Base-by-base conservation (phyloP, 1,140 invertebrate genomes). In the Drosophila micromelanica region DNA sequence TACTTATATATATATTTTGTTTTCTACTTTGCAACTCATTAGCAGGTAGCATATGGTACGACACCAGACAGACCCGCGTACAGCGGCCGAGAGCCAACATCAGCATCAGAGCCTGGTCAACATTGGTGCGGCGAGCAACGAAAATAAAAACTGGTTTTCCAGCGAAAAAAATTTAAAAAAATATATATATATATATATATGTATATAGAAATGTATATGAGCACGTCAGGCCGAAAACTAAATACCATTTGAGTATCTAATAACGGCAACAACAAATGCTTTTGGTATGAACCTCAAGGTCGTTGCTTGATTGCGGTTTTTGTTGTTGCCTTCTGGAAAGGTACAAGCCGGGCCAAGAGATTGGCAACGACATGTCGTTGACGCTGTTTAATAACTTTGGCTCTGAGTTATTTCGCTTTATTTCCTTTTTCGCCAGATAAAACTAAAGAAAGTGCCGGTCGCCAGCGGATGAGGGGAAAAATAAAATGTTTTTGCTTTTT, bases 1-100 rank as follows among this genome's bases (percentile, higher is more conserved):
- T 35, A n/a, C n/a, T n/a, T n/a, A 20, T 17, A 15, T 38, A 37
- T 43, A 52, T 60, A 68, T 73, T 73, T 70, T 57, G 56, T 74
- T 69, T 74, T 69, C 80, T 89, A 84, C 85, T 82, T 79, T 54
- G 80, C 77, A 90, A 76, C 81, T 86, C 84, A 89, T 89, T 89
- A 89, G 84, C 84, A 89, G 84, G 84, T 89, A 89, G 84, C 84
- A 89, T 89, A 89, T 89, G 84, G 85, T 67, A 74, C 80, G 84
- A 87, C 82, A 81, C 69, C 61, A 80, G 59, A 45, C 42, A 60
- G 56, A 61, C 35, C 27, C 46, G 64, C 64, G 51, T 13, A 62
- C 67, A 85, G 76, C 74, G 78, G 81, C 81, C 38, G 59, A n/a
- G 52, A 56, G 46, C 64, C n/a, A n/a, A n/a, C n/a, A n/a, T n/a